Evolutionary conservation across 2,797 vertebrate species (phyloP).

Genomic region (Acanthornis magna): DNA sequence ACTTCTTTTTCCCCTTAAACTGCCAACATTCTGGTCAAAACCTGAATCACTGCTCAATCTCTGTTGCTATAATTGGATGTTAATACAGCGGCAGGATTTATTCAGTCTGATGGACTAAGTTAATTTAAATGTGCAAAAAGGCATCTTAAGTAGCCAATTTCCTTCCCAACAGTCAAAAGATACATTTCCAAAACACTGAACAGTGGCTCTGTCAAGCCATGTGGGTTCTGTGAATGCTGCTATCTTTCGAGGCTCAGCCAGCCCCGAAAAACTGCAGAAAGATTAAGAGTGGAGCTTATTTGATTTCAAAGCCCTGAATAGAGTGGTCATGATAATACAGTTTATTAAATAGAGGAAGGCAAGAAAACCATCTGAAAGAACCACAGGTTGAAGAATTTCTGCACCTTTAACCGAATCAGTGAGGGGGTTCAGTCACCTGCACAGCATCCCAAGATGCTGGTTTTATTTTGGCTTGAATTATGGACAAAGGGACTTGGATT

Average conservation of each 20-base stretch:
- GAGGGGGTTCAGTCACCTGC: neutral
- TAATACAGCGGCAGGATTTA: slow-evolving; percentile 61
- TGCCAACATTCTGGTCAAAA: slow-evolving; percentile 68
- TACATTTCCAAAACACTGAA: slow-evolving; percentile 50
- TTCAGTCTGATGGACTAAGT: slow-evolving; percentile 64
- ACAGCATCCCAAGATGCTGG: neutral
- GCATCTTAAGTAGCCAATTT: slow-evolving; percentile 70
- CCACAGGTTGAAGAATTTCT: neutral
- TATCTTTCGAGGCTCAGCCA: slow-evolving; percentile 46
- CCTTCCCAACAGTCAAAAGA: slow-evolving; percentile 66
- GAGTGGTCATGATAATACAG: slow-evolving; percentile 9
- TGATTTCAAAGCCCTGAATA: slow-evolving; percentile 49
- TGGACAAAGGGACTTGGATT: neutral
- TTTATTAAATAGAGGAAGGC: slow-evolving; percentile 16
- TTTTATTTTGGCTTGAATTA: neutral
- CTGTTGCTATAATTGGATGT: slow-evolving; percentile 74
- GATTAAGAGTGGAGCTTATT: slow-evolving; percentile 44
- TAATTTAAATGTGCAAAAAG: slow-evolving; percentile 76
- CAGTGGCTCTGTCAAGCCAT: slow-evolving; percentile 34
- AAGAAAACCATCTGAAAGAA: neutral
- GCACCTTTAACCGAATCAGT: neutral
- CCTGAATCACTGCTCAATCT: slow-evolving; percentile 69
- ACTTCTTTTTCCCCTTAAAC: neutral
- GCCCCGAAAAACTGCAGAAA: neutral
- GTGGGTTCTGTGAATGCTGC: slow-evolving; percentile 16